A percentile compares a stretch with the other conserved stretches of the same genome.
Conservation (phyloP, 2,888 invertebrate genomes). For the Electrophaes corylata region DNA sequence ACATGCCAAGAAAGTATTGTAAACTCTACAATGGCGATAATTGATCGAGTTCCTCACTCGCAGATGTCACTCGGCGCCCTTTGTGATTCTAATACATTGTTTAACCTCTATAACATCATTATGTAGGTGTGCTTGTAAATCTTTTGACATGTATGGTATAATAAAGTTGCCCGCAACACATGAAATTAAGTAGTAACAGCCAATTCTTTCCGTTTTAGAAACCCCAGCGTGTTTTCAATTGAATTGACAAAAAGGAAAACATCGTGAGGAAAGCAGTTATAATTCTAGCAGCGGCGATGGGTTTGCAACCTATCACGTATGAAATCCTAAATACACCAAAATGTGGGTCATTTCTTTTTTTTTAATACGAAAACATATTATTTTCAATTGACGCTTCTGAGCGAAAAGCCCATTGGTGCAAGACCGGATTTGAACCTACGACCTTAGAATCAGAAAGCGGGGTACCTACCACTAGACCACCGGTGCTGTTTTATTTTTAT, state of each 20-base stretch:
- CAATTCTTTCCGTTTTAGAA: slow-evolving; percentile 4
- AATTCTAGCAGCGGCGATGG: too few relatives aligned
- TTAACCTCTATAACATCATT: slow-evolving; percentile 50
- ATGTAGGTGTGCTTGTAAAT: slow-evolving; percentile 59
- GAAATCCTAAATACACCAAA: too few relatives aligned
- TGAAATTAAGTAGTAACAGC: neutral
- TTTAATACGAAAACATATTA: too few relatives aligned
- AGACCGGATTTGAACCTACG: too few relatives aligned
- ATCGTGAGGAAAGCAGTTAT: too few relatives aligned
- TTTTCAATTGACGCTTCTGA: too few relatives aligned
- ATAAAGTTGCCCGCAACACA: neutral
- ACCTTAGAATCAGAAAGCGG: too few relatives aligned
- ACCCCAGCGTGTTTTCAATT: neutral
- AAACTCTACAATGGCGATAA: slow-evolving; percentile 72
- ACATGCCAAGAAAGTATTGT: slow-evolving; percentile 50
- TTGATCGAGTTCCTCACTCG: slow-evolving; percentile 72
- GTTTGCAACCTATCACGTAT: too few relatives aligned
- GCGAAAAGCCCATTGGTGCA: too few relatives aligned
- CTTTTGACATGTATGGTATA: slow-evolving; percentile 60
- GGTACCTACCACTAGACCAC: too few relatives aligned
- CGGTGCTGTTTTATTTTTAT: too few relatives aligned
- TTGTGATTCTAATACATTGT: slow-evolving; percentile 64
- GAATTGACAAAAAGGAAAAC: neutral
- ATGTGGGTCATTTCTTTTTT: too few relatives aligned
- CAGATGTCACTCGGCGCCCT: slow-evolving; percentile 70